These are phyloP conservation scores for Diachrysia chrysitis DNA, from an alignment of 2,888 invertebrate genomes.

Conservation along the genomic window DNA sequence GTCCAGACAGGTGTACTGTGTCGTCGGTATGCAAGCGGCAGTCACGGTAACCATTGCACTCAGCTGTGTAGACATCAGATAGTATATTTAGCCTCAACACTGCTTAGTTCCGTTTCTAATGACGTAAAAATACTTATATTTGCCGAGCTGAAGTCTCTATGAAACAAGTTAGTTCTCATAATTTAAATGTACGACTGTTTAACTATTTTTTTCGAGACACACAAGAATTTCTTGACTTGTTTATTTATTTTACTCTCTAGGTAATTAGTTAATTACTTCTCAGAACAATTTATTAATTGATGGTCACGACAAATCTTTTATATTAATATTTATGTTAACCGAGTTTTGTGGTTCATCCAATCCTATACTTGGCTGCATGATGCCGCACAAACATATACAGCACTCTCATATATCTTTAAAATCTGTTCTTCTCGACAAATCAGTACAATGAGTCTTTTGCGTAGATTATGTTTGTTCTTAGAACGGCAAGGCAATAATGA, in stretches of 20 bases:
- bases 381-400: too few relatives aligned
- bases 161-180: too few relatives aligned
- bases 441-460: conserved; percentile 36
- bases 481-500: conserved; percentile 47
- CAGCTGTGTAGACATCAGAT: conserved; percentile 1
- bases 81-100: neutral
- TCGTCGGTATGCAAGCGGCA: conserved; percentile 11
- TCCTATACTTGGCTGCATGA: too few relatives aligned
- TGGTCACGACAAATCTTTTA: too few relatives aligned
- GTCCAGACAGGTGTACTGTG: neutral
- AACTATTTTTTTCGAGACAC: neutral
- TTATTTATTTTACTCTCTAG: too few relatives aligned
- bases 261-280: neutral
- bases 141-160: neutral
- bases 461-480: conserved; percentile 28
- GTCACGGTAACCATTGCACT: conserved; percentile 24
- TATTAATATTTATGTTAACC: too few relatives aligned
- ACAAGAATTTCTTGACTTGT: neutral
- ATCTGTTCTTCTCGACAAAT: conserved; percentile 7
- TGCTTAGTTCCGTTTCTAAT: neutral
- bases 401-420: too few relatives aligned
- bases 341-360: too few relatives aligned
- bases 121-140: neutral
- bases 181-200: too few relatives aligned
- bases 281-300: too few relatives aligned